Conservation (phyloP, 2,888 invertebrate genomes). For the Agrotis segetum region DNA sequence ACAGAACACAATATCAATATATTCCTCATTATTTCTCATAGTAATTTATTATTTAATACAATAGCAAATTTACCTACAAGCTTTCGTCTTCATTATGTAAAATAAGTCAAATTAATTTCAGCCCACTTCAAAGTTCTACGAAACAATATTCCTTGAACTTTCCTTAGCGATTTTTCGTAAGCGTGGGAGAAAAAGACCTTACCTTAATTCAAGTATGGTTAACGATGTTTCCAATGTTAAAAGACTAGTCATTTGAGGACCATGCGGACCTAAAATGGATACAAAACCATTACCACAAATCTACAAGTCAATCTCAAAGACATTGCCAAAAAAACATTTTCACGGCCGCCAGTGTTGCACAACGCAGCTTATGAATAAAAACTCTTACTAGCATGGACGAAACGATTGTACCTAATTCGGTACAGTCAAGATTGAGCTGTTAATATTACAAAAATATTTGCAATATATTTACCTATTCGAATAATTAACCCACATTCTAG, state of each 20-base stretch:
- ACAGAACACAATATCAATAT: neutral
- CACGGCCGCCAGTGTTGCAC: slow-evolving; percentile 34
- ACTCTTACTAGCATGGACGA: slow-evolving; percentile 12
- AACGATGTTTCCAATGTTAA: slow-evolving; percentile 8
- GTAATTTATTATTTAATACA: neutral
- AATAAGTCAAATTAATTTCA: neutral
- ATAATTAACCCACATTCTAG: slow-evolving; percentile 20
- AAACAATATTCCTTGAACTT: slow-evolving; percentile 18
- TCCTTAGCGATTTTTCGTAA: neutral
- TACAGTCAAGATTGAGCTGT: neutral
- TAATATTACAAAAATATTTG: slow-evolving; percentile 11
- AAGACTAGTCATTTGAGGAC: neutral
- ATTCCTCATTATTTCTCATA: neutral
- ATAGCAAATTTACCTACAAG: neutral
- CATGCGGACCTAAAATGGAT: neutral
- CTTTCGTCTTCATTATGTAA: neutral
- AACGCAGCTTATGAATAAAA: slow-evolving; percentile 35
- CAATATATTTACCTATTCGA: slow-evolving; percentile 18
- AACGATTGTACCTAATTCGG: slow-evolving; percentile 8
- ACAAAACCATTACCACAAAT: slow-evolving; percentile 21
- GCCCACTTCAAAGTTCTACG: neutral
- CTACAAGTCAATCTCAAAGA: slow-evolving; percentile 22
- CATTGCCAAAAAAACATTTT: slow-evolving; percentile 34
- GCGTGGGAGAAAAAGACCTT: slow-evolving; percentile 26
- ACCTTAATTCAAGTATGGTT: slow-evolving; percentile 3